A percentile compares a stretch with the other conserved stretches of the same genome.
phyloP scores from a whole-genome alignment of 2,797 vertebrate genomes.

The Acomys russatus region DNA sequence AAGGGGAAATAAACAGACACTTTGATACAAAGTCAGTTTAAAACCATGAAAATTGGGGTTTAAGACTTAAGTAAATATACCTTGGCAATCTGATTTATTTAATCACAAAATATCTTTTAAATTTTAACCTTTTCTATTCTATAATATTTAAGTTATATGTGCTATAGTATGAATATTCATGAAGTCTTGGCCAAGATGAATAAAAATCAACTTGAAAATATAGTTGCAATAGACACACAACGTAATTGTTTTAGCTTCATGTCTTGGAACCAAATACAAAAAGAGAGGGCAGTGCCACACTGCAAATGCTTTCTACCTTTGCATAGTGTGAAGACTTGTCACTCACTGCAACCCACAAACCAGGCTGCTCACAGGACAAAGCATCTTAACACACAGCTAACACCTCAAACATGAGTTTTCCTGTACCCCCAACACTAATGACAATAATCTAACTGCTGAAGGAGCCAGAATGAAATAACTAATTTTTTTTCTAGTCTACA shows the following conservation, averaged over 20 bases:
- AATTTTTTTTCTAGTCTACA: slow-evolving; percentile 80
- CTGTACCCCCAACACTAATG: not conserved
- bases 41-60: slow-evolving; percentile 51
- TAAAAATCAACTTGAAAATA: slow-evolving; percentile 37
- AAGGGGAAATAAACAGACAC: slow-evolving; percentile 21
- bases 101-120: slow-evolving; percentile 52
- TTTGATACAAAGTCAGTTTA: slow-evolving; percentile 41
- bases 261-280: not conserved
- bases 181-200: not conserved
- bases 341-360: slow-evolving; percentile 4
- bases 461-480: slow-evolving; percentile 77
- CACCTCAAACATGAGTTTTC: slow-evolving; percentile 4
- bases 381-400: not conserved
- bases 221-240: not conserved
- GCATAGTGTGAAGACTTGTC: not conserved
- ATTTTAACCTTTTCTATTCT: not conserved
- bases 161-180: not conserved
- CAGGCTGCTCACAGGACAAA: slow-evolving; percentile 45
- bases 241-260: not conserved
- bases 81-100: slow-evolving; percentile 31
- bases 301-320: slow-evolving; percentile 20
- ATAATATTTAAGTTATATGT: slow-evolving; percentile 41
- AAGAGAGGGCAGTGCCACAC: not conserved
- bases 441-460: slow-evolving; percentile 28
- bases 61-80: not conserved